Base-by-base conservation (phyloP, 1,140 invertebrate genomes). In the Heliconius hermathena region DNA sequence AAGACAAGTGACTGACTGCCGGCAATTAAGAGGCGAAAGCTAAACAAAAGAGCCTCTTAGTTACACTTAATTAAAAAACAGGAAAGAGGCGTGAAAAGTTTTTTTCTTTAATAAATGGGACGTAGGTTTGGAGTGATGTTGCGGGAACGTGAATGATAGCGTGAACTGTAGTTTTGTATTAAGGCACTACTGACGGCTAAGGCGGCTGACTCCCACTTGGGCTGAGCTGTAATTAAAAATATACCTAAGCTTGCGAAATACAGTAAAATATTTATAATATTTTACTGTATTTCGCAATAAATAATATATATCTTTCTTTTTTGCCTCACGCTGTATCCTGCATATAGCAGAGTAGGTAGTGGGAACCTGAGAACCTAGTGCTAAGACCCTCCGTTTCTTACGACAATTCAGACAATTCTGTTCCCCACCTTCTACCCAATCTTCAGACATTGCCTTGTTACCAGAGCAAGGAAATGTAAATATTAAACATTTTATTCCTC, bases 1-100 rank as follows among this genome's bases (percentile, higher is more conserved):
- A 88, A 87, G 87, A 88, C 85, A 90, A 90, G 88, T 91, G 89
- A 91, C 87, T 91, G 89, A 91, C 86, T 90, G 88, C 84, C 82
- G 87, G 88, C 87, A 91, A 91, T 91, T 91, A 89, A 85, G 85
- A 82, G 81, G 81, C 84, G 78, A 83, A 76, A 77, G 81, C 83
- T 79, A 78, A 88, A 90, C 86, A 90, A 90, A 88, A 86, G 86
- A 84, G 82, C 88, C 87, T 88, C 89, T 90, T 91, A 88, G 87
- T 89, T 89, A 89, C 84, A 90, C 90, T 90, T 91, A 91, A 91
- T 91, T 91, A 90, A 90, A 91, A 91, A 90, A 87, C 83, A 85
- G 82, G 80, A 81, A 78, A 76, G 77, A 81, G 66, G 70, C 80
- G 76, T 78, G 52, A 78, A 81, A 74, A 78, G 73, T 81, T 76